Evolutionary conservation across 1,140 invertebrate genomes (phyloP), one percentile per base, ranked within the genome.

Genomic region (Aphis gossypii): DNA sequence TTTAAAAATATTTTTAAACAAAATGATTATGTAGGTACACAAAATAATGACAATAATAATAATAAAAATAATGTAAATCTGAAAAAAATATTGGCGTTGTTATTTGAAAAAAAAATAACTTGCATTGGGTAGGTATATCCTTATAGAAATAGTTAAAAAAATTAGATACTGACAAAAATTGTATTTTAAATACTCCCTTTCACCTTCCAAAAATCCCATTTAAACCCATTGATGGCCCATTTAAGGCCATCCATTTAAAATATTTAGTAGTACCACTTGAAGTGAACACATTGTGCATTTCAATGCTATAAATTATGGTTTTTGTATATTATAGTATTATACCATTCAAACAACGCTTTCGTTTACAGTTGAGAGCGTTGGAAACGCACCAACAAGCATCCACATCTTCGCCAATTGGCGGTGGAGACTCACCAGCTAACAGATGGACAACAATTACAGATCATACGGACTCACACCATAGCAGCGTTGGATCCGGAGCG

Each of bases 401-500:
- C 25, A 87, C 90, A 21, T 93, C 94, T n/a, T 90, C 94, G 23
- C 46, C 93, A 6, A 54, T 86, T 25, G 92, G 92, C 4, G 91
- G 91, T 18, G 84, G 35, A 38, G 92, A 93, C 18, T 93, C 92
- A 7, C 92, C 92, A 6, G 92, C 92, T 6, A 93, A 86, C 48
- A 68, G 90, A 88, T 91, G 68, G 89, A 94, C 93, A 38, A 90
- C 93, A 60, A 92, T 88, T 48, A 82, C 56, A 38, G 92, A 93
- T 38, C 94, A 93, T 82, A 68, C 90, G 4, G 92, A 90, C 44
- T 94, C 94, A 35, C 94, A 94, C n/a, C 94, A 94, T 76, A 94
- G 94, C 82, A 94, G 94, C 48, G 94, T 94, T 8, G 94, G 93
- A 4, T 94, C 94, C 35, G 94, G 94, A 48, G 94, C 94, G 23